Conservation (phyloP, 2,888 invertebrate genomes). For the Anticlea derivata region DNA sequence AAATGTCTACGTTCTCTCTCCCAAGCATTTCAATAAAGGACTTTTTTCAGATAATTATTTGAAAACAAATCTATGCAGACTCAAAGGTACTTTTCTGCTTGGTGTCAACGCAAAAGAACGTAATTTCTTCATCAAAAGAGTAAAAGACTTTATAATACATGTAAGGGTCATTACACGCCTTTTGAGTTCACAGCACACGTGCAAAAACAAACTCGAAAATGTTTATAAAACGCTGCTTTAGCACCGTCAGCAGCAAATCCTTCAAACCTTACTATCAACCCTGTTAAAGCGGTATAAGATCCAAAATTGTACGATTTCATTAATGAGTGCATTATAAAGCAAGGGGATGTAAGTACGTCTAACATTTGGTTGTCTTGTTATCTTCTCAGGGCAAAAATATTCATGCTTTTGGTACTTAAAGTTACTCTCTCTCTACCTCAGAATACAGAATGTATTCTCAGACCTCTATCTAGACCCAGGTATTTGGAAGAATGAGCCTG, state of each 20-base stretch:
- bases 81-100: constrained; percentile 67
- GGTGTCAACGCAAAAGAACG: constrained; percentile 65
- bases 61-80: constrained; percentile 50
- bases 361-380: background rate
- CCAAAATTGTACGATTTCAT: constrained; percentile 5
- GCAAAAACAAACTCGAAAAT: constrained; percentile 63
- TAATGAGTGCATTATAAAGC: constrained; percentile 1
- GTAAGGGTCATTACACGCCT: constrained; percentile 73
- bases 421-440: no score
- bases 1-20: background rate
- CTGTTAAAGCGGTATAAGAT: constrained; percentile 17
- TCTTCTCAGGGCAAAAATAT: background rate
- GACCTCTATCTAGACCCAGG: no score
- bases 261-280: constrained; percentile 13
- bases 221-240: constrained; percentile 40
- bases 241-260: constrained; percentile 10
- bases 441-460: no score
- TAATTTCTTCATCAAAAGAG: constrained; percentile 65
- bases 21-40: background rate
- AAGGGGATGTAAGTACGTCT: constrained; percentile 15
- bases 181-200: constrained; percentile 71
- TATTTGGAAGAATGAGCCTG: no score
- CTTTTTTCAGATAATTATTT: constrained; percentile 15
- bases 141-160: constrained; percentile 72
- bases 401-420: no score